These are phyloP conservation scores for Tricholaema leucomelas DNA, from an alignment of 2,113 vertebrate species.

Conservation along the genomic window DNA sequence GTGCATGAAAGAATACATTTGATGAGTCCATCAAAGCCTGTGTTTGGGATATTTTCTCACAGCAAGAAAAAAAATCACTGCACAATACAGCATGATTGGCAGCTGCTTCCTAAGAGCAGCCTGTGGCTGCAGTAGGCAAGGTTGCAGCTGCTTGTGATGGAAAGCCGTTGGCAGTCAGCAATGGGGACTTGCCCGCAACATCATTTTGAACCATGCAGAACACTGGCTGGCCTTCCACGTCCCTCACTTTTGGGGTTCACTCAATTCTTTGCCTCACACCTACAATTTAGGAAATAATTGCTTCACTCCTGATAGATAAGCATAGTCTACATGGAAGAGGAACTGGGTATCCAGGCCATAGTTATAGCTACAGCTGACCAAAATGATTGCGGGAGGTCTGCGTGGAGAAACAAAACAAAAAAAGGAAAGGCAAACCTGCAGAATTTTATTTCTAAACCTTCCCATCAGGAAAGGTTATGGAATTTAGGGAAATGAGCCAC, in stretches of 20 bases:
- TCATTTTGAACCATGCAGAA: not conserved
- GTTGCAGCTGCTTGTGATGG: constrained; percentile 37
- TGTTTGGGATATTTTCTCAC: not conserved
- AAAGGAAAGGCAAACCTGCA: not conserved
- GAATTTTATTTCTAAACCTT: constrained; percentile 37
- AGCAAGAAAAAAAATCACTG: not conserved
- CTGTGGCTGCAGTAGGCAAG: not conserved
- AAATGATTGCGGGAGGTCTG: not conserved
- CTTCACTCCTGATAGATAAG: not conserved
- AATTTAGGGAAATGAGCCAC: constrained; percentile 40
- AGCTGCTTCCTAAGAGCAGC: not conserved
- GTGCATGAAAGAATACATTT: not conserved
- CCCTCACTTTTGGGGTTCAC: not conserved
- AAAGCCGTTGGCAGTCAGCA: not conserved
- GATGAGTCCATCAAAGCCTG: not conserved
- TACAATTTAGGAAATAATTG: not conserved
- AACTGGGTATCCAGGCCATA: not conserved
- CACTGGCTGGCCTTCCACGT: not conserved
- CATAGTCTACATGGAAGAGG: not conserved
- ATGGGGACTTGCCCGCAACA: not conserved
- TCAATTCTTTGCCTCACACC: not conserved
- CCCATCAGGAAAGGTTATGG: not conserved
- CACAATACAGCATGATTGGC: constrained; percentile 27
- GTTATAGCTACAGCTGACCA: not conserved
- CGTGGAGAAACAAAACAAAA: not conserved